Conservation (phyloP, 2,888 invertebrate species). For the Helleia helle region DNA sequence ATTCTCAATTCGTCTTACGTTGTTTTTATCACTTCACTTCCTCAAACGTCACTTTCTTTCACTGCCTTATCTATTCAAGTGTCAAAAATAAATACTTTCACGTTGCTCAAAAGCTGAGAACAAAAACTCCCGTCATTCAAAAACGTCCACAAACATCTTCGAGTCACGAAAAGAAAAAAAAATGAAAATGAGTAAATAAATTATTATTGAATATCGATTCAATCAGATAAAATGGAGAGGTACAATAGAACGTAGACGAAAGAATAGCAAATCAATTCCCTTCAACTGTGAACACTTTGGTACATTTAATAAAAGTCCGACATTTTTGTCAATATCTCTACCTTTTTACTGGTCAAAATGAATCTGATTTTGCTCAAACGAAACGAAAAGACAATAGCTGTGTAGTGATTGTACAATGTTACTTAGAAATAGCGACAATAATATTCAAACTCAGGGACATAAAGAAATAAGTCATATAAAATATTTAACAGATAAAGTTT, state of each 20-base stretch:
- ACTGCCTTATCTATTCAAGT: too few species aligned
- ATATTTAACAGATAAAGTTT: too few species aligned
- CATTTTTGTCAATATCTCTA: neutral
- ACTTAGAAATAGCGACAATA: neutral
- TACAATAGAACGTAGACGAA: conserved; percentile 25
- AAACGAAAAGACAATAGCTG: neutral
- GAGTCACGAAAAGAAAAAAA: neutral
- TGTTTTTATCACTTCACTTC: too few species aligned
- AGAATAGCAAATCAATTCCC: conserved; percentile 22
- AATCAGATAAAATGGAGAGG: conserved; percentile 25
- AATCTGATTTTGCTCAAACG: neutral
- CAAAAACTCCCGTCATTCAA: too few species aligned
- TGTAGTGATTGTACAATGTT: neutral
- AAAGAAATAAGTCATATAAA: too few species aligned
- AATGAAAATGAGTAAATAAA: neutral
- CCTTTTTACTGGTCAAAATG: neutral
- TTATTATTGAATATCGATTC: conserved; percentile 8
- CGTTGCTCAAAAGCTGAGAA: too few species aligned
- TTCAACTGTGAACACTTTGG: conserved; percentile 12
- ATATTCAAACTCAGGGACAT: neutral
- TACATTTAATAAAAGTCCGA: conserved; percentile 4
- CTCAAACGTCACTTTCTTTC: too few species aligned
- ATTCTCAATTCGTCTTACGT: too few species aligned
- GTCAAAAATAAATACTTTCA: too few species aligned
- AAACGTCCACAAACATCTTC: too few species aligned